Evolutionary conservation across 2,113 vertebrate genomes (phyloP), one percentile per base, ranked within the genome.

Genomic region (Silurus meridionalis): DNA sequence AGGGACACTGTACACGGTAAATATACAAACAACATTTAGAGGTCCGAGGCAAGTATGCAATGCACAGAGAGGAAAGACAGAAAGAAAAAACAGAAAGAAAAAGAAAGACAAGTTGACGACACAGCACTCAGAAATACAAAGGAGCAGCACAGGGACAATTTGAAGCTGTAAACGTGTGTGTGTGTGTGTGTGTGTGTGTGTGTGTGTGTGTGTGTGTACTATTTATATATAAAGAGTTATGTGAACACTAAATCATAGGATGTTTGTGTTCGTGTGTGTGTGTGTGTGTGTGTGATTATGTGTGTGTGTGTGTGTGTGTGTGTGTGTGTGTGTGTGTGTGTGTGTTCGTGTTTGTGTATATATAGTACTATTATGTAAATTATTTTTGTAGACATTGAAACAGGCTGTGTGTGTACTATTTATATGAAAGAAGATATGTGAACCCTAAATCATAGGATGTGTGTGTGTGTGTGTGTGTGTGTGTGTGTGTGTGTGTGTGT

Each of bases 1-100:
- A 86, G 23, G 23, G 66, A 81, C 55, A 86, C 21, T 55, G 60
- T 67, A 63, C 66, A 82, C 79, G 69, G 58, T 72, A 75, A 63
- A 86, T 72, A 82, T 74, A 86, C 79, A 86, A 37, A 82, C 80
- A 86, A 81, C 75, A 80, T 85, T 60, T 85, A 80, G 60, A 85
- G 80, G 75, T 85, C 63, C 84, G 78, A 69, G 46, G 64, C 53
- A 48, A 53, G 66, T 69, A 64, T 58, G 82, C 82, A 83, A 37
- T 37, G 79, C 71, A 25, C 80, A 82, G 50, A 52, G 15, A 75
- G 53, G 69, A 74, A 74, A 86, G 64, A 61, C 48, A 80, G 83
- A 77, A 55, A 83, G 19, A 55, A 52, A 48, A 9, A 66, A 71
- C 15, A 52, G 19, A 86, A 72, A 83, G 50, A 83, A 83, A 37